phyloP scores from a whole-genome alignment of 1,140 invertebrate species.

The Vanessa tameamea region DNA sequence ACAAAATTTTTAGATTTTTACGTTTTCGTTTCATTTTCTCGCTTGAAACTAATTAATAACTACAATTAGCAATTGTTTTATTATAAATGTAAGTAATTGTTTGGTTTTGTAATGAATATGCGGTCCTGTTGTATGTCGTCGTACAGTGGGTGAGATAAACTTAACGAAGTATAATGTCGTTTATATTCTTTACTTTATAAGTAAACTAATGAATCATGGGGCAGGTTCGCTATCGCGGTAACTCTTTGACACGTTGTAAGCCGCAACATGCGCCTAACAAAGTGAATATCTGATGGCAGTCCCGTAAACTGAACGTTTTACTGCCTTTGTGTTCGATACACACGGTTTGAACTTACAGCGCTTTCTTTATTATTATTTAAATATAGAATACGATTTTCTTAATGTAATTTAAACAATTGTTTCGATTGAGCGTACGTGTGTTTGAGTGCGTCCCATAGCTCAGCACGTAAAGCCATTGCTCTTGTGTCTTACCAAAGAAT shows the following conservation, averaged over 20 bases:
- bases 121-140: neutral
- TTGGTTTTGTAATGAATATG: too few relatives aligned
- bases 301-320: constrained; percentile 28
- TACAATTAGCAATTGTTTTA: too few relatives aligned
- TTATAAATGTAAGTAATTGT: too few relatives aligned
- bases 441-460: too few relatives aligned
- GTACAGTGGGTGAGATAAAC: neutral
- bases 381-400: neutral
- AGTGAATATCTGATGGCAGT: constrained; percentile 30
- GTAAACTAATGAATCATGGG: constrained; percentile 21
- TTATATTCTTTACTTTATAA: constrained; percentile 5
- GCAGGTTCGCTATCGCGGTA: constrained; percentile 14
- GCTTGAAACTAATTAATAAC: too few relatives aligned
- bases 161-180: constrained; percentile 5
- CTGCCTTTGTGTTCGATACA: constrained; percentile 13
- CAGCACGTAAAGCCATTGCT: too few relatives aligned
- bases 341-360: neutral
- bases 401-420: too few relatives aligned
- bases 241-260: constrained; percentile 27
- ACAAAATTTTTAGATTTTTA: too few relatives aligned
- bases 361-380: neutral
- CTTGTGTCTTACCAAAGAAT: too few relatives aligned
- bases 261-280: constrained; percentile 24
- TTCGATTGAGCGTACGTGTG: too few relatives aligned
- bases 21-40: too few relatives aligned